Conservation (phyloP, 2,113 vertebrate species). For the Pan paniscus region DNA sequence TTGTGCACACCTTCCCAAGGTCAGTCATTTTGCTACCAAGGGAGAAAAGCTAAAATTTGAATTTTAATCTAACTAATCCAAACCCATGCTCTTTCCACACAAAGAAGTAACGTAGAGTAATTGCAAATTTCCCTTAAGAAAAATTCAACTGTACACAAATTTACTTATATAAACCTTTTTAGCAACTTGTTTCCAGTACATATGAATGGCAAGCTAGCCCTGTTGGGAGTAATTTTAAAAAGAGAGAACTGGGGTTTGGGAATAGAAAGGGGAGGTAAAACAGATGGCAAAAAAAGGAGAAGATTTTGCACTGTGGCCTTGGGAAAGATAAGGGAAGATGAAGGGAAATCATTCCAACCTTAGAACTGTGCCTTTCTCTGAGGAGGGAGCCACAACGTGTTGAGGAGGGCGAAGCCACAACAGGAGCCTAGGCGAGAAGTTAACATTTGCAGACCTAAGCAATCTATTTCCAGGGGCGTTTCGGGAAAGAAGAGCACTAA, state of each 20-base stretch:
- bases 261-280: neutral
- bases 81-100: slow-evolving; percentile 23
- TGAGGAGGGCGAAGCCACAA: neutral
- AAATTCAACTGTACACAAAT: slow-evolving; percentile 27
- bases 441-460: neutral
- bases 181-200: neutral
- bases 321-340: slow-evolving; percentile 44
- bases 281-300: slow-evolving; percentile 14
- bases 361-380: neutral
- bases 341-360: neutral
- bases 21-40: slow-evolving; percentile 5
- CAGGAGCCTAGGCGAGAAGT: neutral
- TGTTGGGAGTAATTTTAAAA: slow-evolving; percentile 41
- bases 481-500: fast-evolving
- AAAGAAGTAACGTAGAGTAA: slow-evolving; percentile 13
- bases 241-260: slow-evolving; percentile 30
- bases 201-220: neutral
- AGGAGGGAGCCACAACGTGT: neutral
- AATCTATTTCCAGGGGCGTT: neutral
- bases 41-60: neutral
- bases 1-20: neutral
- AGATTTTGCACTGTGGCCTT: slow-evolving; percentile 15
- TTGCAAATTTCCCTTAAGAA: slow-evolving; percentile 45
- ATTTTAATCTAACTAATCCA: neutral
- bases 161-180: slow-evolving; percentile 38